Evolutionary conservation across 2,888 invertebrate species (phyloP), one percentile per base, ranked within the genome.

Genomic region (Brachyptera putata): DNA sequence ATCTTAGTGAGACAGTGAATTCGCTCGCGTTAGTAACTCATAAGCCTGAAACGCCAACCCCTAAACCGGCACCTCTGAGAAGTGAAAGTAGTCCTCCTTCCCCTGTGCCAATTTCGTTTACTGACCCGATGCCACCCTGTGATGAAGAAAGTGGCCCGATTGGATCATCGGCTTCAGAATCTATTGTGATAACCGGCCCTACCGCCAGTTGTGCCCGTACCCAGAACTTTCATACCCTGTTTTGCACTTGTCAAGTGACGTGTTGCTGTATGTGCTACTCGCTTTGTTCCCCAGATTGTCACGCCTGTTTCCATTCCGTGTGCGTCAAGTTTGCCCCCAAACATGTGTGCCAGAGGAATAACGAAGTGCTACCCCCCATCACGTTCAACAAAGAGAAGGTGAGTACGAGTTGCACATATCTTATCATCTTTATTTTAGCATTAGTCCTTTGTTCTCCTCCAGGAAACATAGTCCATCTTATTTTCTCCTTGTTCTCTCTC

Each of bases 191-290:
- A n/a, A 43, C 30, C 36, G 34, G 22, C 30, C 16, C 48, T 16
- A 18, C 22, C 26, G 43, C 55, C 37, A 64, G 65, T 66, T 77
- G 77, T 71, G 76, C 77, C 68, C 72, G 76, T 66, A 72, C 76
- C 65, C 69, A 75, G 66, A 77, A 77, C 65, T 76, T 76, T 69
- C 78, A 79, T 68, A 69, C 72, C 58, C 69, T 76, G 56, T 69
- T 78, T 66, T 77, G 77, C 70, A 73, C 75, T 64, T 78, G 77
- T 71, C 73, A 73, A 64, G 68, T 73, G 67, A 73, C 76, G 37
- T 82, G 82, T 76, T 82, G 82, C 74, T 82, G 82, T 75, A 80
- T 79, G 77, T 83, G 83, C 74, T 80, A 78, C 72, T 77, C 79
- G 73, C 73, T 80, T 70, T 82, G 80, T 74, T 79, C 81, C 69